phyloP scores from a whole-genome alignment of 2,888 invertebrate genomes.

The Monopis laevigella region DNA sequence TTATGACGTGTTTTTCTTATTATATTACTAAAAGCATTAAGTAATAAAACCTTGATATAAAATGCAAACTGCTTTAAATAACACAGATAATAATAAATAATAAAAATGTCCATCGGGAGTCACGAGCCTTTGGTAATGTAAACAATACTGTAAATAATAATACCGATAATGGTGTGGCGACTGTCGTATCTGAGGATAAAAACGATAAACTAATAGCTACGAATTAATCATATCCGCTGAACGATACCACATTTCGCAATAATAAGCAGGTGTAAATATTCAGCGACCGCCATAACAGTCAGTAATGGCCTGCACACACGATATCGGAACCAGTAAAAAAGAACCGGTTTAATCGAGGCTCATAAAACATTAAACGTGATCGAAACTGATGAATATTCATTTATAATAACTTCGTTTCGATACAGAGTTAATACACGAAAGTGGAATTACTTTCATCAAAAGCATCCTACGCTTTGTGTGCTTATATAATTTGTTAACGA shows the following conservation, averaged over 20 bases:
- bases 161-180: too few species aligned
- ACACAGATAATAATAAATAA: too few species aligned
- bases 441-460: too few species aligned
- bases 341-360: not conserved
- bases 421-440: too few species aligned
- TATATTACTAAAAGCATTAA: not conserved
- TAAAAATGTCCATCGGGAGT: too few species aligned
- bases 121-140: too few species aligned
- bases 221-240: slow-evolving; percentile 40
- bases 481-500: too few species aligned
- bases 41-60: slow-evolving; percentile 1
- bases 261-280: slow-evolving; percentile 41
- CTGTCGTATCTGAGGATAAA: too few species aligned
- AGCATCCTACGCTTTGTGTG: too few species aligned
- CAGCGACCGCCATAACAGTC: slow-evolving; percentile 35
- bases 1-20: not conserved
- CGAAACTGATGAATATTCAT: not conserved
- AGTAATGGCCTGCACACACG: slow-evolving; percentile 23
- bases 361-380: slow-evolving; percentile 1
- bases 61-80: too few species aligned
- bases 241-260: slow-evolving; percentile 34
- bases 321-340: not conserved
- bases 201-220: slow-evolving; percentile 37
- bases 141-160: too few species aligned
- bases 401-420: too few species aligned